Evolutionary conservation across 2,888 invertebrate species (phyloP).

Genomic region (Chrysodeixis includens): DNA sequence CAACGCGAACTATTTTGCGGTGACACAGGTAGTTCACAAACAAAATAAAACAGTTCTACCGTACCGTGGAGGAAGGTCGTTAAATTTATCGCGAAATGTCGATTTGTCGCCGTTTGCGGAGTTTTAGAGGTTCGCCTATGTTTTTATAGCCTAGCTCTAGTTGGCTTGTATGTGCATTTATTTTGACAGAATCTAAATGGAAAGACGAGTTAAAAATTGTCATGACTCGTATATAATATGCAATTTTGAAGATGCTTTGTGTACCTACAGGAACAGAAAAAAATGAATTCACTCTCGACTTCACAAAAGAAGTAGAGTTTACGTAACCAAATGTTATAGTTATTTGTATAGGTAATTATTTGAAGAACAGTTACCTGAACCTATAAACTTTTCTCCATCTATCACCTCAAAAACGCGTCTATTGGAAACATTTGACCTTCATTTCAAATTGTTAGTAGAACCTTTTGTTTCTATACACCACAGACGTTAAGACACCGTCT

Average conservation of each 20-base stretch:
- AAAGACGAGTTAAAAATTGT: neutral
- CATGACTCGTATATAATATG: neutral
- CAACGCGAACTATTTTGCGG: constrained; percentile 20
- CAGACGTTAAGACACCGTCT: constrained; percentile 12
- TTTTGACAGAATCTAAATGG: neutral
- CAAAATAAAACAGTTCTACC: constrained; percentile 42
- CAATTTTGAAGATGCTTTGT: neutral
- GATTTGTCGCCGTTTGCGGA: constrained; percentile 39
- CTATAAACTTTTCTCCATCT: too few species aligned
- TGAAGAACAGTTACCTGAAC: too few species aligned
- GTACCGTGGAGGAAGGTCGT: constrained; percentile 40
- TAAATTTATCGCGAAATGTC: constrained; percentile 45
- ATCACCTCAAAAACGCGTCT: too few species aligned
- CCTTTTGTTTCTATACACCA: neutral
- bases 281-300: too few species aligned
- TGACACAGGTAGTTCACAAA: constrained; percentile 16
- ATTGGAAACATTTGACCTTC: neutral
- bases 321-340: too few species aligned
- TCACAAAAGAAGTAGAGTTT: too few species aligned
- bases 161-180: constrained; percentile 7
- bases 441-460: neutral
- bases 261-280: too few species aligned
- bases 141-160: constrained; percentile 34
- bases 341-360: too few species aligned
- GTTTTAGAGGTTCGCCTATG: constrained; percentile 26